These are phyloP conservation scores for Dynastes hyllus DNA, from an alignment of 2,888 invertebrate species.

Conservation along the genomic window DNA sequence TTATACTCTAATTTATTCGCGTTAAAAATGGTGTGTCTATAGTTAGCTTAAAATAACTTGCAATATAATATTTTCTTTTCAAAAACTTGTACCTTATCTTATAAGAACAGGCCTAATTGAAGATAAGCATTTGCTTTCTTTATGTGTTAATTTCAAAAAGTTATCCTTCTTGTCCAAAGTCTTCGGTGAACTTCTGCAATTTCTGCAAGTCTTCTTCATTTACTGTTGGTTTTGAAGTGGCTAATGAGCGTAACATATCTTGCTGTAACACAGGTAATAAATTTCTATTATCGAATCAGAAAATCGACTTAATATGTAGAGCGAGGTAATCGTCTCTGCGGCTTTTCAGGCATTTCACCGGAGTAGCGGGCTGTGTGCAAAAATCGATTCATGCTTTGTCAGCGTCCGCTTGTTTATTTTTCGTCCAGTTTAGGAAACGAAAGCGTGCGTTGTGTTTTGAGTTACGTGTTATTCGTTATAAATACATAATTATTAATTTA, in stretches of 20 bases:
- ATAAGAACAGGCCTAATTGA: slow-evolving; percentile 31
- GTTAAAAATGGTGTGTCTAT: slow-evolving; percentile 38
- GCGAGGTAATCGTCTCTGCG: too few species aligned
- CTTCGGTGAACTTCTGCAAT: slow-evolving; percentile 95
- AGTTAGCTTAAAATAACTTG: slow-evolving; percentile 41
- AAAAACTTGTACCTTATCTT: slow-evolving; percentile 37
- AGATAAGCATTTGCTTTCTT: slow-evolving; percentile 28
- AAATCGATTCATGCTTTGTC: too few species aligned
- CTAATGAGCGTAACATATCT: slow-evolving; percentile 94
- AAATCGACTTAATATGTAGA: background rate
- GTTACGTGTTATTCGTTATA: too few species aligned
- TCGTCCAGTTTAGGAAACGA: too few species aligned
- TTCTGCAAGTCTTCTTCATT: slow-evolving; percentile 96
- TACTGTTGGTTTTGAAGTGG: slow-evolving; percentile 97
- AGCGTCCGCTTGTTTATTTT: too few species aligned
- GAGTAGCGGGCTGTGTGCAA: too few species aligned
- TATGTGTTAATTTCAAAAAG: background rate
- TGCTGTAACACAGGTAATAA: slow-evolving; percentile 73
- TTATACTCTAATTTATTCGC: slow-evolving; percentile 27
- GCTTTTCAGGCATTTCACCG: too few species aligned
- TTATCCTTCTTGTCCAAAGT: slow-evolving; percentile 97
- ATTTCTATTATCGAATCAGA: background rate
- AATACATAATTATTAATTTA: too few species aligned
- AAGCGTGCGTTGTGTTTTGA: too few species aligned
- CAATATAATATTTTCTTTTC: slow-evolving; percentile 26